These are phyloP conservation scores for Nineta flava DNA, from an alignment of 2,888 invertebrate species.

Conservation along the genomic window DNA sequence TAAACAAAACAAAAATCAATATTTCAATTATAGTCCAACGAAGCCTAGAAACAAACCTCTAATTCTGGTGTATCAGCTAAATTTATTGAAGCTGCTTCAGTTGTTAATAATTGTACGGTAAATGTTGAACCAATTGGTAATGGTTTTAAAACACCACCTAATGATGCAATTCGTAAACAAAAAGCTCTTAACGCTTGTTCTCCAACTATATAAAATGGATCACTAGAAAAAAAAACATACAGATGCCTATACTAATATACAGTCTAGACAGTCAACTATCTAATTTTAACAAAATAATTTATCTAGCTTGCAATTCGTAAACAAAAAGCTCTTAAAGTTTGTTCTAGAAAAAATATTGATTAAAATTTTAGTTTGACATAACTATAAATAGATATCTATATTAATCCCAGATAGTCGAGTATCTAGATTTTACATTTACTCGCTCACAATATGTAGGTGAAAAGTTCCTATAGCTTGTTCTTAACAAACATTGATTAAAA, in stretches of 20 bases:
- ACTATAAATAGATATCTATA: no score
- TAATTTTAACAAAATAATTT: no score
- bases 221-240: slow-evolving; percentile 20
- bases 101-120: slow-evolving; percentile 40
- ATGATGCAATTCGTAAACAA: slow-evolving; percentile 37
- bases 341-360: no score
- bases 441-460: no score
- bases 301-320: no score
- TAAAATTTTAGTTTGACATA: no score
- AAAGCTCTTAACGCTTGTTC: slow-evolving; percentile 45
- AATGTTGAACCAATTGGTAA: slow-evolving; percentile 40
- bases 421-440: no score
- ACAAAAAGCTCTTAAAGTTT: no score
- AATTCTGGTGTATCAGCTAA: slow-evolving; percentile 36
- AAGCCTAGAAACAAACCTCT: slow-evolving; percentile 19
- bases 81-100: slow-evolving; percentile 37
- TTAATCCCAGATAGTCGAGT: no score
- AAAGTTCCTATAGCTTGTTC: no score
- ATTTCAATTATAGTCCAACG: not conserved
- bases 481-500: no score
- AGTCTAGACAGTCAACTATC: no score
- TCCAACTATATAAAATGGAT: slow-evolving; percentile 42
- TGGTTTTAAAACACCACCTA: slow-evolving; percentile 30
- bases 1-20: slow-evolving; percentile 11
- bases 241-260: not conserved